Evolutionary conservation across 1,140 invertebrate species (phyloP).

Genomic region (Papilio dardanus): DNA sequence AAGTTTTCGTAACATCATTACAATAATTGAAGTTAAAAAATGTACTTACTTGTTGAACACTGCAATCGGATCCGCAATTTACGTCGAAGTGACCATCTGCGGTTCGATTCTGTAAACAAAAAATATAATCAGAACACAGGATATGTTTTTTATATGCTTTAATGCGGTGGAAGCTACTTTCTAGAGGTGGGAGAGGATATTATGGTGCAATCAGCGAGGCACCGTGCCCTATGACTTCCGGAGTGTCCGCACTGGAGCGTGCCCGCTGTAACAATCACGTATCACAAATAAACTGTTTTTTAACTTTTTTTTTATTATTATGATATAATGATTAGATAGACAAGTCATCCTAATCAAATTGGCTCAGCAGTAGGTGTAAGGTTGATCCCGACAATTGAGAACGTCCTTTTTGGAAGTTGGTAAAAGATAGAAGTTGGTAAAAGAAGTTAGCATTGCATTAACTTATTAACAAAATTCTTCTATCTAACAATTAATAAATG

Average conservation of each 20-base stretch:
- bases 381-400: too few relatives aligned
- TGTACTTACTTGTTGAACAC: conserved; percentile 80
- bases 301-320: background rate
- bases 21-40: conserved; percentile 12
- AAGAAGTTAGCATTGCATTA: too few relatives aligned
- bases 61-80: conserved; percentile 85
- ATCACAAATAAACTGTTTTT: conserved; percentile 11
- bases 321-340: background rate
- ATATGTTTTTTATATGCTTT: conserved; percentile 51
- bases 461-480: too few relatives aligned
- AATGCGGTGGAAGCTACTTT: conserved; percentile 47
- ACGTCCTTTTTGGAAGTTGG: too few relatives aligned
- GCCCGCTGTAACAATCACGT: conserved; percentile 42
- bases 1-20: too few relatives aligned
- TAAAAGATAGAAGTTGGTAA: too few relatives aligned
- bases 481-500: too few relatives aligned
- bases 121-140: conserved; percentile 46
- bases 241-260: conserved; percentile 65
- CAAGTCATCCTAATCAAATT: background rate
- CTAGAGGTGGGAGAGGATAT: conserved; percentile 35
- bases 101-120: conserved; percentile 85
- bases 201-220: conserved; percentile 59
- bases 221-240: conserved; percentile 66
- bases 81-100: conserved; percentile 84
- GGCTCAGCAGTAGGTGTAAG: too few relatives aligned